phyloP scores from a whole-genome alignment of 2,888 invertebrate genomes.

The Acanthoscelides obtectus region DNA sequence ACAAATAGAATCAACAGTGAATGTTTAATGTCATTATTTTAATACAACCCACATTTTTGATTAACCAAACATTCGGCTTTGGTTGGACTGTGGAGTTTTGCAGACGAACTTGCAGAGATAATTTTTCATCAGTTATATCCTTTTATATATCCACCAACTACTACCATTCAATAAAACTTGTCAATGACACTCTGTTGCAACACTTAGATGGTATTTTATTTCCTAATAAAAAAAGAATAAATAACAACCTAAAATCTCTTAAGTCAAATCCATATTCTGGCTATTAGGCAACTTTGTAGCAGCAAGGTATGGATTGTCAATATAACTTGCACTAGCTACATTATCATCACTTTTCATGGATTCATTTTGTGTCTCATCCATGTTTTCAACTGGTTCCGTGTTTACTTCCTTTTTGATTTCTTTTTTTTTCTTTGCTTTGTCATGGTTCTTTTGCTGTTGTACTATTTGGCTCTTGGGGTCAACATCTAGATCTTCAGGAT shows the following conservation, averaged over 20 bases:
- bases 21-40: no score
- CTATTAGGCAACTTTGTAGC: constrained; percentile 45
- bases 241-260: background rate
- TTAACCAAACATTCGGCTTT: no score
- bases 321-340: constrained; percentile 50
- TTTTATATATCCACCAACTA: no score
- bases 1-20: no score
- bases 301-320: constrained; percentile 71
- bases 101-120: no score
- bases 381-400: constrained; percentile 28
- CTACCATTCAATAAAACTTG: no score
- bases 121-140: no score
- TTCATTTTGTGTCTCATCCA: constrained; percentile 33
- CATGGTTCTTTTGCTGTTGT: constrained; percentile 37
- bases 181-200: no score
- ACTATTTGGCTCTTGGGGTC: constrained; percentile 56
- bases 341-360: constrained; percentile 44
- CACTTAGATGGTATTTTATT: no score
- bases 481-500: constrained; percentile 78
- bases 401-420: constrained; percentile 24
- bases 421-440: constrained; percentile 30
- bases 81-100: no score
- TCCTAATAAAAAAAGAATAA: background rate
- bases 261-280: constrained; percentile 20
- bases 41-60: no score